phyloP scores from a whole-genome alignment of 2,113 vertebrate genomes.

The Hypanus sabinus region DNA sequence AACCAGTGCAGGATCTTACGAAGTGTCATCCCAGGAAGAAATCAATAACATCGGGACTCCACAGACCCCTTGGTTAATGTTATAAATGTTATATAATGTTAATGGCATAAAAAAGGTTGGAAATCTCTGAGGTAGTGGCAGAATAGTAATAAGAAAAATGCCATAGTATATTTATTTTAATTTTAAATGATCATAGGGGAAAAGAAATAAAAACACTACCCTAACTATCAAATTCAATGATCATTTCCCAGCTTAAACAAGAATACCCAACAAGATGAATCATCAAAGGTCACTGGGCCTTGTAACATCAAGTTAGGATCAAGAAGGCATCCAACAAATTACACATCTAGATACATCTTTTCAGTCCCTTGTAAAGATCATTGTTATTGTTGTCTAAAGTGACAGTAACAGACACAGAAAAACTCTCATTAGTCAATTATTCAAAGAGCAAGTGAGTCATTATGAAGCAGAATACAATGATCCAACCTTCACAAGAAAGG shows the following conservation, averaged over 20 bases:
- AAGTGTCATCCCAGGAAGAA: background rate
- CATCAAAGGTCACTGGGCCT: background rate
- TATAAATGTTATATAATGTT: too few relatives aligned
- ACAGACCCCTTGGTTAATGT: too few relatives aligned
- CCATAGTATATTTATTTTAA: background rate
- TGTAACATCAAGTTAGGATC: background rate
- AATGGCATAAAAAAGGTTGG: too few relatives aligned
- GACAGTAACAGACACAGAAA: background rate
- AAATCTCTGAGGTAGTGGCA: too few relatives aligned
- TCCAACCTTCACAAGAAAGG: background rate
- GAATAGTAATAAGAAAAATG: background rate
- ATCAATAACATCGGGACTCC: background rate
- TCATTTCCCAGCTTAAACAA: background rate
- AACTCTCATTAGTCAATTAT: constrained; percentile 29
- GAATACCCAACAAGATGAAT: background rate
- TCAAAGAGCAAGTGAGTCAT: constrained; percentile 6
- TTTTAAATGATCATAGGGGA: background rate
- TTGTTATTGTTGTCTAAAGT: constrained; percentile 14
- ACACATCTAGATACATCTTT: background rate
- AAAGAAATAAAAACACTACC: background rate
- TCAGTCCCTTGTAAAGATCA: background rate
- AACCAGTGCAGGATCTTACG: background rate
- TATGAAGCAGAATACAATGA: background rate
- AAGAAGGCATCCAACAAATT: constrained; percentile 3
- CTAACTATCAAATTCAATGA: background rate